These are phyloP conservation scores for Catamblyrhynchus diadema DNA, from an alignment of 2,797 vertebrate species.

Conservation along the genomic window DNA sequence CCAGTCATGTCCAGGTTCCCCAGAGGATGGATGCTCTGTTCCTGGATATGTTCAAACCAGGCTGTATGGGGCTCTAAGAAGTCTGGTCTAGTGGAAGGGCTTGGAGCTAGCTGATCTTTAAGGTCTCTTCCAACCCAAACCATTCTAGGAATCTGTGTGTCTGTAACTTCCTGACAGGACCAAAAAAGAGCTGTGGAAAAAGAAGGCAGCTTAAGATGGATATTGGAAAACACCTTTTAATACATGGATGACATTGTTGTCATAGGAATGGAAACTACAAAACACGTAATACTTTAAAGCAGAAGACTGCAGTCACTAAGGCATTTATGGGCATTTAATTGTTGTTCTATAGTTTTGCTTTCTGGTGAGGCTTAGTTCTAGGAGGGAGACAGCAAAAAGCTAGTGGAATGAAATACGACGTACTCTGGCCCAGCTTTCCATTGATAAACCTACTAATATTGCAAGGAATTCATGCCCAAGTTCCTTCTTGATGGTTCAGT, in stretches of 20 bases:
- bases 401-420: neutral
- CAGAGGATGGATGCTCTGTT: neutral
- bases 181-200: neutral
- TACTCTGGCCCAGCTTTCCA: accelerated
- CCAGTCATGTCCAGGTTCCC: neutral
- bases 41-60: neutral
- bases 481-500: neutral
- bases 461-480: neutral
- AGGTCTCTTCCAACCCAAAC: neutral
- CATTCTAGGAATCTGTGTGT: neutral
- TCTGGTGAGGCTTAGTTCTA: neutral
- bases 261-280: neutral
- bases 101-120: neutral
- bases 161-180: neutral
- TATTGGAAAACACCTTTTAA: neutral
- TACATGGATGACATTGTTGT: neutral
- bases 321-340: neutral
- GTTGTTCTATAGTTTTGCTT: neutral
- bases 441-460: neutral
- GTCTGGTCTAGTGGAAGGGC: neutral
- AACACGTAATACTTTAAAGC: neutral
- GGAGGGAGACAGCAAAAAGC: neutral
- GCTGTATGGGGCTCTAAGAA: neutral
- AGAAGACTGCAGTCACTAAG: neutral
- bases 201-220: no score